phyloP scores from a whole-genome alignment of 1,140 invertebrate species.

The Colletes latitarsis region DNA sequence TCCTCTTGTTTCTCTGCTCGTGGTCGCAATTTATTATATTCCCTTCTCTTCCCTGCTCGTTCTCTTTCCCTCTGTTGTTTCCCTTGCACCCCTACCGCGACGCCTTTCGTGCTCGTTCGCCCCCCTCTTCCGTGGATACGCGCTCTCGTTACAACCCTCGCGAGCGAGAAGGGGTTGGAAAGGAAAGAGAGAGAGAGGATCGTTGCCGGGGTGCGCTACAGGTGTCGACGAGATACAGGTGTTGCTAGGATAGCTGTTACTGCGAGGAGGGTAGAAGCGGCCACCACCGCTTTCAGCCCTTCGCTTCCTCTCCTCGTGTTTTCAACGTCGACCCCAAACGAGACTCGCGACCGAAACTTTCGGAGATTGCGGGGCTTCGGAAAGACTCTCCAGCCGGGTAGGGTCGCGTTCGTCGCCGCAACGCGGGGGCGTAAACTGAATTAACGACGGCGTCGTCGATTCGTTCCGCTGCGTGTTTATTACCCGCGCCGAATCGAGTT shows the following conservation, averaged over 20 bases:
- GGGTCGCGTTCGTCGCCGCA: constrained; percentile 10
- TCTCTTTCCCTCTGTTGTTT: background rate
- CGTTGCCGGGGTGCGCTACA: constrained; percentile 69
- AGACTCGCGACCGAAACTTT: constrained; percentile 50
- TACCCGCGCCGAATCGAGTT: background rate
- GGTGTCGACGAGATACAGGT: constrained; percentile 78
- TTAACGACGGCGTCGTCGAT: constrained; percentile 42
- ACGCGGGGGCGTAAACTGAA: constrained; percentile 46
- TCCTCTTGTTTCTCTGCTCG: constrained; percentile 71
- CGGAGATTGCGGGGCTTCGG: constrained; percentile 53
- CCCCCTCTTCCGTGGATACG: constrained; percentile 6
- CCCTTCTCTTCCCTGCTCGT: constrained; percentile 29
- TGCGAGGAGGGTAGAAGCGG: constrained; percentile 55
- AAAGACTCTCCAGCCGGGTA: constrained; percentile 28
- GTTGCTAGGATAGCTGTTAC: constrained; percentile 66
- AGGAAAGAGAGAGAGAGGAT: constrained; percentile 3
- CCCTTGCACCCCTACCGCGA: background rate
- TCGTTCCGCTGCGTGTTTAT: constrained; percentile 18
- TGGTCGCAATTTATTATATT: constrained; percentile 75
- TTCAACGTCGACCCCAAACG: background rate
- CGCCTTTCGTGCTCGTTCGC: constrained; percentile 55
- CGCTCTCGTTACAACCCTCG: constrained; percentile 41
- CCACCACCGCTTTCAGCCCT: constrained; percentile 26
- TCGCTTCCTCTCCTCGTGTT: background rate
- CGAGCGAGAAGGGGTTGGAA: constrained; percentile 8